Evolutionary conservation across 2,888 invertebrate species (phyloP).

Genomic region (Nomada hirtipes): DNA sequence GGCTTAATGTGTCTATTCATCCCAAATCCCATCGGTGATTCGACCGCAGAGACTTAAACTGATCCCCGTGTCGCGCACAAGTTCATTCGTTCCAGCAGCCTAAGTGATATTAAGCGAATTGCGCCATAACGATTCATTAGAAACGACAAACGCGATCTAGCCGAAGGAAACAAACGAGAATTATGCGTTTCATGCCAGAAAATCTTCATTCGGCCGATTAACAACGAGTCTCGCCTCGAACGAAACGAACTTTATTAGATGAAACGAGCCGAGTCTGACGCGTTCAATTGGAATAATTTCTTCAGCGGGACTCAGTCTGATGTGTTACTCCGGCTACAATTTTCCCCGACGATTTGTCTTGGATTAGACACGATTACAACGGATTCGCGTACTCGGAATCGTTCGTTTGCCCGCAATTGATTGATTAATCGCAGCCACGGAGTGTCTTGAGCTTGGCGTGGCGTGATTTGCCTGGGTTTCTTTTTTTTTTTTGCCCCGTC

Average conservation of each 20-base stretch:
- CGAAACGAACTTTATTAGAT: slow-evolving; percentile 51
- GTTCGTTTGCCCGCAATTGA: slow-evolving; percentile 38
- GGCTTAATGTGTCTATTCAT: background rate
- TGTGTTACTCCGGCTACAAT: slow-evolving; percentile 38
- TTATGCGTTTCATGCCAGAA: background rate
- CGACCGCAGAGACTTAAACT: background rate
- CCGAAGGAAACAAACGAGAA: slow-evolving; percentile 2
- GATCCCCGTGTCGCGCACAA: background rate
- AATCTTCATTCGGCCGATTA: slow-evolving; percentile 32
- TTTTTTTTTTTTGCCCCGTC: background rate
- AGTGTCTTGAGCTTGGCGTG: background rate
- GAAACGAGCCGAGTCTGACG: slow-evolving; percentile 39
- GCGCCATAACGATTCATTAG: background rate
- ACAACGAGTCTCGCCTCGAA: slow-evolving; percentile 1
- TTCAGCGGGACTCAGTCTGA: slow-evolving; percentile 29
- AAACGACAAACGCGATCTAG: background rate
- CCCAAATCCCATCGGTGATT: background rate
- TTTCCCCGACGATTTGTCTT: slow-evolving; percentile 12
- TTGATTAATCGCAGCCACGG: slow-evolving; percentile 44
- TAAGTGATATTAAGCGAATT: background rate
- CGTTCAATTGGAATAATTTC: slow-evolving; percentile 55
- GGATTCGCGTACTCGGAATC: slow-evolving; percentile 44
- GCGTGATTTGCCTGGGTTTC: slow-evolving; percentile 9
- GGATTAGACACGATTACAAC: slow-evolving; percentile 43
- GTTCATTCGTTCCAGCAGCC: background rate